These are phyloP conservation scores for Rhagophthalmus giganteus DNA, from an alignment of 2,888 invertebrate species.

Conservation along the genomic window DNA sequence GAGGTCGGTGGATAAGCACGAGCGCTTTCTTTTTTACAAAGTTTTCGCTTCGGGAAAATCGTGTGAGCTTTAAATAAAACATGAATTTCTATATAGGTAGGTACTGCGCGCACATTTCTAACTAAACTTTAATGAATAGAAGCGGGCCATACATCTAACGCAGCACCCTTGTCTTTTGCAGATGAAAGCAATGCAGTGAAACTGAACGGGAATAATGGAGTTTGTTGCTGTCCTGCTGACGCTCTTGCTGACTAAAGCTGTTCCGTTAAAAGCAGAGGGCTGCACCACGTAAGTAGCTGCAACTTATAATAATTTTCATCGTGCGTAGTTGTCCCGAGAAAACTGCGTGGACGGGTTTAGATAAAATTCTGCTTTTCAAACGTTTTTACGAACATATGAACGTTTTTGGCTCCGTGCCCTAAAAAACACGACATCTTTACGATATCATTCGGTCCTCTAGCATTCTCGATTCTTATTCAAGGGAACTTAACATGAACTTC, in stretches of 20 bases:
- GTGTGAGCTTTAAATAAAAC: background rate
- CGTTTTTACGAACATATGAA: too few relatives aligned
- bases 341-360: too few relatives aligned
- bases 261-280: slow-evolving; percentile 42
- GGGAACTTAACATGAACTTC: too few relatives aligned
- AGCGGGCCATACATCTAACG: slow-evolving; percentile 5
- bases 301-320: slow-evolving; percentile 2
- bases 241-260: slow-evolving; percentile 40
- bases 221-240: slow-evolving; percentile 38
- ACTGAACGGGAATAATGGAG: slow-evolving; percentile 40
- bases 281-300: slow-evolving; percentile 48
- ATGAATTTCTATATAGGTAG: background rate
- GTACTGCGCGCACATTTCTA: too few relatives aligned
- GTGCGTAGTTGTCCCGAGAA: background rate
- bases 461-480: too few relatives aligned
- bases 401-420: too few relatives aligned
- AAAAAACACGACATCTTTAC: too few relatives aligned
- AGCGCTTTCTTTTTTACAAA: slow-evolving; percentile 20
- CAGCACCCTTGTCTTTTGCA: slow-evolving; percentile 24
- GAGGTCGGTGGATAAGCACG: slow-evolving; percentile 25
- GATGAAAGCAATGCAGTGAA: slow-evolving; percentile 33
- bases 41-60: slow-evolving; percentile 2
- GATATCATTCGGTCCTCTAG: too few relatives aligned
- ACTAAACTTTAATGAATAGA: background rate
- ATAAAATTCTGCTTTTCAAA: too few relatives aligned